Evolutionary conservation across 1,140 invertebrate species (phyloP).

Genomic region (Drosophila ambigua): DNA sequence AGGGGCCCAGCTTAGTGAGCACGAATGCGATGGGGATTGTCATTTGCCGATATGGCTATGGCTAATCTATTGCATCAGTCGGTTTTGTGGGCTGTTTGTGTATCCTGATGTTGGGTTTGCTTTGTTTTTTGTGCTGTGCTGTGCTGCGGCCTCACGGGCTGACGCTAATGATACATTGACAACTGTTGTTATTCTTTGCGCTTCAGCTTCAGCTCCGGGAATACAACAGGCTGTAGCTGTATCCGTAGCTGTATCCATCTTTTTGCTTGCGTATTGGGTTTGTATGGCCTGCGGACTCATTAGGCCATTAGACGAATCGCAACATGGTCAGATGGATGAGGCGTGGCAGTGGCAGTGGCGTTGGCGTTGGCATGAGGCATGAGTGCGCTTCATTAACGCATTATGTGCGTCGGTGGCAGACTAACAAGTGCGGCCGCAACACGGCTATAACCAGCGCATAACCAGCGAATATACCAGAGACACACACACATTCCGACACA

Average conservation of each 20-base stretch:
- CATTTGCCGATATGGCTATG: slow-evolving; percentile 46
- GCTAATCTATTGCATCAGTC: slow-evolving; percentile 63
- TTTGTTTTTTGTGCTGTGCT: too few relatives aligned
- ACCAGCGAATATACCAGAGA: slow-evolving; percentile 43
- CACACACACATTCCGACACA: slow-evolving; percentile 26
- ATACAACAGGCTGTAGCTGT: neutral
- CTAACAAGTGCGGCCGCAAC: slow-evolving; percentile 22
- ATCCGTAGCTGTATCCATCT: slow-evolving; percentile 21
- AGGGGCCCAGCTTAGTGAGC: too few relatives aligned
- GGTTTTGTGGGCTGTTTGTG: slow-evolving; percentile 22
- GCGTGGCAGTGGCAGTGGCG: neutral
- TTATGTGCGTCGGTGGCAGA: slow-evolving; percentile 39
- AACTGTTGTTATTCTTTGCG: slow-evolving; percentile 60
- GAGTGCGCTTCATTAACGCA: slow-evolving; percentile 60
- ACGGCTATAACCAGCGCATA: slow-evolving; percentile 32
- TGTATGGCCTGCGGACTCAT: slow-evolving; percentile 50
- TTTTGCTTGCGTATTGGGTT: slow-evolving; percentile 36
- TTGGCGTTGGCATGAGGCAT: slow-evolving; percentile 5
- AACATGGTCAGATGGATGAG: slow-evolving; percentile 14
- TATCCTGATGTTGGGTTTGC: neutral
- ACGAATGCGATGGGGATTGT: slow-evolving; percentile 39
- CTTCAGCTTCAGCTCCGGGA: slow-evolving; percentile 1
- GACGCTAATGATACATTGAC: slow-evolving; percentile 72
- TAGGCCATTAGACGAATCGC: slow-evolving; percentile 57
- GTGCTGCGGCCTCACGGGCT: slow-evolving; percentile 5